Base-by-base conservation (phyloP, 2,113 vertebrate genomes). In the Camelus bactrianus region DNA sequence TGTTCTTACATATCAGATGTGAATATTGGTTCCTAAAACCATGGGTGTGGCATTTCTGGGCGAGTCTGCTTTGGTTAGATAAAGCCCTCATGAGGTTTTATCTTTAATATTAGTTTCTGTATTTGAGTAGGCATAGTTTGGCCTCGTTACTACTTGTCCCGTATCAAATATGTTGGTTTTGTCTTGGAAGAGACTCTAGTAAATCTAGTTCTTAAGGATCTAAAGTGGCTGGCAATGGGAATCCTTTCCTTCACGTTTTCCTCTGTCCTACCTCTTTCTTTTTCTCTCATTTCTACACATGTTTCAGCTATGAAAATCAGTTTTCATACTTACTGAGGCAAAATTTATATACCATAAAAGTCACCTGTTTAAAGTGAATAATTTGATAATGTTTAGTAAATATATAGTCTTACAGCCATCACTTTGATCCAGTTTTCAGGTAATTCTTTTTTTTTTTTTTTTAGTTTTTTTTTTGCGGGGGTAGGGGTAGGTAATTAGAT, bases 281-380 rank as follows among this genome's bases (percentile, higher is more conserved):
- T 64, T 30, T 73, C 46, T 69, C 60, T 89, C 28, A 42, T 58
- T 86, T 65, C 54, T 91, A n/a, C 3, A 65, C 28, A 54, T 70
- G 8, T 82, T 93, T 95, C 35, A 92, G 35, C 62, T 93, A 28
- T 75, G 30, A 93, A 97, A 77, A 82, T 67, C 12, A 50, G 13
- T 89, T 86, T 77, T 67, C 11, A 70, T 72, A 16, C 84, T 75
- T 81, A 88, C 48, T 48, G 88, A 79, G 22, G 15, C 19, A 62
- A 60, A 81, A 82, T 77, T 69, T 92, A 28, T 52, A 77, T 14
- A 46, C 70, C 79, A 69, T 11, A 60, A 83, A 96, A 80, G 56
- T 70, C 22, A 88, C 5, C 13, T 70, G 5, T 79, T 89, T 46
- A 67, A 92, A 82, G 52, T 87, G 26, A 77, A 70, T 67, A 83